Conservation (phyloP, 2,888 invertebrate genomes). For the Drosophila leonis region DNA sequence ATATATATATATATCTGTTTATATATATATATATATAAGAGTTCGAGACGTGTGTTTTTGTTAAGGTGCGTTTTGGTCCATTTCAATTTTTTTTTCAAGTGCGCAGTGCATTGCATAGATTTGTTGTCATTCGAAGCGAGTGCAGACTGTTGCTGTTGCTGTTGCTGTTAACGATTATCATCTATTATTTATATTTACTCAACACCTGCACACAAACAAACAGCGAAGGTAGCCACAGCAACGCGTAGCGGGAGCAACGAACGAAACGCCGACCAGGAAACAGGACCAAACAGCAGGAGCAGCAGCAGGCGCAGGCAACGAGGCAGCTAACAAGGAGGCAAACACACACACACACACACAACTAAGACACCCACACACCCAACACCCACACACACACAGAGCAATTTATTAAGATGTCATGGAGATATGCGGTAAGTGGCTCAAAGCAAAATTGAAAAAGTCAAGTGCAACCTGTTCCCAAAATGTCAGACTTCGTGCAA, state of each 20-base stretch:
- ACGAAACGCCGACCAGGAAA: conserved; percentile 32
- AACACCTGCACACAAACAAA: conserved; percentile 41
- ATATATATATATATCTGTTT: background rate
- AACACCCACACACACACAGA: conserved; percentile 24
- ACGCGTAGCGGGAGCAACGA: conserved; percentile 57
- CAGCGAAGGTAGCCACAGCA: conserved; percentile 56
- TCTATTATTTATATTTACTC: conserved; percentile 58
- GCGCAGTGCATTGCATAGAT: conserved; percentile 33
- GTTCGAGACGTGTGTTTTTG: conserved; percentile 28
- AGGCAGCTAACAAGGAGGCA: conserved; percentile 22
- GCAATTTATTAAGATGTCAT: conserved; percentile 74
- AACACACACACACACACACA: conserved; percentile 17
- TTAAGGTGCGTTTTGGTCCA: conserved; percentile 36
- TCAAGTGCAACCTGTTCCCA: conserved; percentile 10
- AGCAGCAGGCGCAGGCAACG: conserved; percentile 2
- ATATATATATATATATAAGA: background rate
- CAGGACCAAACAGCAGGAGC: conserved; percentile 20
- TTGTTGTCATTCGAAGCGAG: conserved; percentile 33
- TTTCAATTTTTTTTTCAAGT: conserved; percentile 19
- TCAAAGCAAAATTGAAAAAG: background rate
- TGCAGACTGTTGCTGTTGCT: conserved; percentile 30
- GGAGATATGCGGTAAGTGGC: conserved; percentile 84
- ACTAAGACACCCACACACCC: background rate
- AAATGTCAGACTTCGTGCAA: background rate
- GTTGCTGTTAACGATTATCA: conserved; percentile 28